Base-by-base conservation (phyloP, 2,888 invertebrate species). In the Julus scanicus region DNA sequence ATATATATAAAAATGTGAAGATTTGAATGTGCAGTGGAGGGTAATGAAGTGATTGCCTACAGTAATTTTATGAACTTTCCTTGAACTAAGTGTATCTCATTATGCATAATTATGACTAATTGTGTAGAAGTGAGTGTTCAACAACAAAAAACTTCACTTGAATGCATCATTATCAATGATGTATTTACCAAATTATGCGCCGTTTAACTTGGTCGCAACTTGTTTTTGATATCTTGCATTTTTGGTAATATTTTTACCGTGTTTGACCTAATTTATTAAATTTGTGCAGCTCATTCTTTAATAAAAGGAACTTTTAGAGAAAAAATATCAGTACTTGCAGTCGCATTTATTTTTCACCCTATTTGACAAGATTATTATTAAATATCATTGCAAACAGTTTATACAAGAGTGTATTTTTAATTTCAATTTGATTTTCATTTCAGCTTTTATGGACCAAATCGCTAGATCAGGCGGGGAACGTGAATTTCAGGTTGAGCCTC, bases 381-480 rank as follows among this genome's bases (percentile, higher is more conserved):
- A 49, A 9, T 49, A 29, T 29, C 29, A 29, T 29, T 29, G 29
- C 29, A 29, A 29, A 29, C 29, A 29, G 29, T 29, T 57, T 57
- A 57, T 20, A 8, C 13, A 13, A 49, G 49, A 13, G 13, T 49
- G 9, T n/a, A n/a, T 63, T 63, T 63, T 15, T 20, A 86, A 86
- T 44, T 40, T 44, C 48, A n/a, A 15, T 44, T 44, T 53, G 13
- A 40, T 40, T 40, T 49, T 86, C 29, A 63, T 39, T 44, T 20
- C 80, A 90, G 89, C 86, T 89, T 40, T 88, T 89, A 44, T 90
- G 89, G 89, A 90, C 89, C 8, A 89, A 88, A 86, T 89, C 89
- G 86, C 84, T 89, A 29, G 89, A 89, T 57, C 20, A 88, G 49
- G 84, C 89, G 11, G 89, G 89, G 0, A 89, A 89, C 29, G 71